A percentile compares a stretch with the other conserved stretches of the same genome.
Conservation (phyloP, 2,888 invertebrate genomes). For the Idaea dimidiata region DNA sequence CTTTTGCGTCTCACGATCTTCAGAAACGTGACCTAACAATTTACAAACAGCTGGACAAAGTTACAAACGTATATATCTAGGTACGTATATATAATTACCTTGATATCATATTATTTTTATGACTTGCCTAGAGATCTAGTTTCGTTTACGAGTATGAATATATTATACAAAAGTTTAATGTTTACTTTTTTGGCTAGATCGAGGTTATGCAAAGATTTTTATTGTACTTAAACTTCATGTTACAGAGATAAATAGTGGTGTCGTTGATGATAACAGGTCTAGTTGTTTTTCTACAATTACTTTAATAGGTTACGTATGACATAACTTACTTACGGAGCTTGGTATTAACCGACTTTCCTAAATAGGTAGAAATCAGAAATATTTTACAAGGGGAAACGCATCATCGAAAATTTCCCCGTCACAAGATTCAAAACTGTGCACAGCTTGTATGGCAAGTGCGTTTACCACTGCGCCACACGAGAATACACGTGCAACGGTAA, state of each 20-base stretch:
- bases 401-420: no score
- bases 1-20: neutral
- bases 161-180: neutral
- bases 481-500: no score
- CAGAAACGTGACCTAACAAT: neutral
- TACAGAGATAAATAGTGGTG: neutral
- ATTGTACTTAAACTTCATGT: neutral
- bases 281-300: neutral
- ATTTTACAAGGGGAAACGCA: no score
- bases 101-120: neutral
- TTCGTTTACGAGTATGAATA: neutral
- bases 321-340: neutral
- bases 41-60: constrained; percentile 21
- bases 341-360: neutral
- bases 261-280: neutral
- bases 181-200: neutral
- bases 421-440: no score
- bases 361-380: neutral
- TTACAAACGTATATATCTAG: constrained; percentile 13
- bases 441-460: no score
- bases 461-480: no score
- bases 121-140: neutral
- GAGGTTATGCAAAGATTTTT: neutral
- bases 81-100: neutral
- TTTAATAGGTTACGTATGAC: neutral